Percentiles rank a stretch among this genome's conserved stretches.
phyloP scores from a whole-genome alignment of 2,113 vertebrate genomes.

The Eidolon helvum region DNA sequence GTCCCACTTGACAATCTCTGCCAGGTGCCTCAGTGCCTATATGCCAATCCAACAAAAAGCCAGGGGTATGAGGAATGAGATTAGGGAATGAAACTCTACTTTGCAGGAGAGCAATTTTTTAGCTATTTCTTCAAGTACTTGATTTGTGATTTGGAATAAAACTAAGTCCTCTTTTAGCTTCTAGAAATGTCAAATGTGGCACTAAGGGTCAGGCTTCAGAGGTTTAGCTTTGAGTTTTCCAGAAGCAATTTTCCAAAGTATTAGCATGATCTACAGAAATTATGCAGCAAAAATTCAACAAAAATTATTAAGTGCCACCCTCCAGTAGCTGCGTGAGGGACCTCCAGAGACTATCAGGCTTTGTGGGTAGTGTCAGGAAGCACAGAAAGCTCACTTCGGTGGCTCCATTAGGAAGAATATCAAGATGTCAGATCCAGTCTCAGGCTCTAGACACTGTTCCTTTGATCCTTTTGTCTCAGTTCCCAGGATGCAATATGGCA shows the following conservation, averaged over 20 bases:
- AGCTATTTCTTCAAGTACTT: slow-evolving; percentile 59
- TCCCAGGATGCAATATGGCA: not conserved
- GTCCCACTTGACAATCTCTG: slow-evolving; percentile 55
- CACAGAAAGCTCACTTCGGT: not conserved
- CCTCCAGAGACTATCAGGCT: slow-evolving; percentile 1
- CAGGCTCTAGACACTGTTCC: not conserved
- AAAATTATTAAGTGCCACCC: not conserved
- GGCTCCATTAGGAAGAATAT: not conserved
- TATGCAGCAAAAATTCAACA: not conserved
- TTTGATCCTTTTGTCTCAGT: not conserved
- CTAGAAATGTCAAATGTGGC: slow-evolving; percentile 50
- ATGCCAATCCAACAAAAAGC: slow-evolving; percentile 62
- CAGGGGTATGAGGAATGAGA: slow-evolving; percentile 10
- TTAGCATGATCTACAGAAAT: not conserved
- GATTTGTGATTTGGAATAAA: slow-evolving; percentile 64
- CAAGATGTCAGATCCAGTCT: not conserved
- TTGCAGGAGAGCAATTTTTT: slow-evolving; percentile 57
- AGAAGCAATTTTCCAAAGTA: not conserved
- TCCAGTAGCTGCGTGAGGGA: not conserved
- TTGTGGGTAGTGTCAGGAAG: not conserved
- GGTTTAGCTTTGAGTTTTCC: slow-evolving; percentile 30
- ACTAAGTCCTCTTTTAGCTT: slow-evolving; percentile 36
- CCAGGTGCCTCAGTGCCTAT: slow-evolving; percentile 32
- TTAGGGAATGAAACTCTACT: not conserved
- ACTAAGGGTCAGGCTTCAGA: slow-evolving; percentile 20